Evolutionary conservation across 2,113 vertebrate genomes (phyloP).

Genomic region (Misgurnus mizolepis): DNA sequence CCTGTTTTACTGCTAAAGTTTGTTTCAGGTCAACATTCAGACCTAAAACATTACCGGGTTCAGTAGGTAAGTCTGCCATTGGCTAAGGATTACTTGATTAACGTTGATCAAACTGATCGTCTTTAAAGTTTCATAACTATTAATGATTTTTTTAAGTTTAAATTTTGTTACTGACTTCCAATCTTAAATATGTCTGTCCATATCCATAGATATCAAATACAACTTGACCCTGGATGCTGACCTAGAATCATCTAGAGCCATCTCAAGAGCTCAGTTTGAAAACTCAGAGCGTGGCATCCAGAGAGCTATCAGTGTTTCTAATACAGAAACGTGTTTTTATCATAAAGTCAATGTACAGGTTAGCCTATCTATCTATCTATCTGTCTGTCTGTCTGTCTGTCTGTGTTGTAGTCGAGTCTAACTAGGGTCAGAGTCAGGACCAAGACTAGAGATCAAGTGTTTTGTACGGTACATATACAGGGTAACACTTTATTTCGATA

Average conservation of each 20-base stretch:
- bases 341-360: conserved; percentile 74
- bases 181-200: neutral
- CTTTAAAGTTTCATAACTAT: too few species aligned
- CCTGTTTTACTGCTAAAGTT: conserved; percentile 64
- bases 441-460: too few species aligned
- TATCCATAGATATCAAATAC: conserved; percentile 71
- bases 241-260: conserved; percentile 75
- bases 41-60: conserved; percentile 66
- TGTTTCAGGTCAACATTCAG: conserved; percentile 81
- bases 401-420: neutral
- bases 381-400: too few species aligned
- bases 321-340: conserved; percentile 63
- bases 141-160: too few species aligned
- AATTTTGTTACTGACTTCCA: too few species aligned
- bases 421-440: too few species aligned
- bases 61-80: conserved; percentile 72
- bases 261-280: conserved; percentile 81
- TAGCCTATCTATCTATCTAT: neutral
- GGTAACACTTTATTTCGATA: too few species aligned
- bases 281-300: conserved; percentile 76
- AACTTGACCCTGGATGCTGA: conserved; percentile 82
- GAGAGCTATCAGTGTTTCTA: conserved; percentile 60
- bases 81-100: too few species aligned
- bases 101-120: too few species aligned
- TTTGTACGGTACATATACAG: too few species aligned